Evolutionary conservation across 2,797 vertebrate species (phyloP).

Genomic region (Galagoides demidoff): DNA sequence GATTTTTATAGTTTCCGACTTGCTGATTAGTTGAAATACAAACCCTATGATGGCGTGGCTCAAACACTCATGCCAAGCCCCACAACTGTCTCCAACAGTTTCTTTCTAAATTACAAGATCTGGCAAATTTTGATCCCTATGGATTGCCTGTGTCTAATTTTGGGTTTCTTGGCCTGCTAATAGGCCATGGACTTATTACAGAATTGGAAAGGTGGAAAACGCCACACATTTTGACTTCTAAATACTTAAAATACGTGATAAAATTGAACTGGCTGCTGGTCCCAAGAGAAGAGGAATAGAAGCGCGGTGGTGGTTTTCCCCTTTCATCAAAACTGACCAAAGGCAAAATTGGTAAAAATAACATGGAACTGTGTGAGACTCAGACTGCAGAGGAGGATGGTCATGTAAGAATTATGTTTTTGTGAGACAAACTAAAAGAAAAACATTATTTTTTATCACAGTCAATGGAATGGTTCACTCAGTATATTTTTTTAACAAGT

Average conservation of each 20-base stretch:
- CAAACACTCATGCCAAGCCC: constrained; percentile 56
- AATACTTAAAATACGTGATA: constrained; percentile 48
- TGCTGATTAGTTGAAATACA: constrained; percentile 75
- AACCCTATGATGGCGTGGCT: constrained; percentile 53
- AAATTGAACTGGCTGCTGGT: constrained; percentile 48
- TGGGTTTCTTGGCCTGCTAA: constrained; percentile 59
- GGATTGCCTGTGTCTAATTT: constrained; percentile 49
- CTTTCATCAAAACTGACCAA: constrained; percentile 37
- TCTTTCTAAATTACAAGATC: constrained; percentile 62
- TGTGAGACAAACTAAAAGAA: neutral
- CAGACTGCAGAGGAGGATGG: neutral
- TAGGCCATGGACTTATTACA: constrained; percentile 8
- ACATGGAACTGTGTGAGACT: neutral
- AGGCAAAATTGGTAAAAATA: constrained; percentile 8
- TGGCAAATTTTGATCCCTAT: constrained; percentile 52
- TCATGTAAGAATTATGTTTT: constrained; percentile 45
- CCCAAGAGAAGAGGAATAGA: constrained; percentile 2
- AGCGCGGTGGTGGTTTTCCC: constrained; percentile 6
- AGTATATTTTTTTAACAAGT: neutral
- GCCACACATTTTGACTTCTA: constrained; percentile 66
- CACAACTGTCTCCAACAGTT: constrained; percentile 59
- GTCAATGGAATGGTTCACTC: neutral
- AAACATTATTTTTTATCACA: neutral
- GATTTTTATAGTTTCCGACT: constrained; percentile 70
- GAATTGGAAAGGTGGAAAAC: constrained; percentile 66